Base-by-base conservation (phyloP, 2,797 vertebrate genomes). In the Brachyalestes nurse region DNA sequence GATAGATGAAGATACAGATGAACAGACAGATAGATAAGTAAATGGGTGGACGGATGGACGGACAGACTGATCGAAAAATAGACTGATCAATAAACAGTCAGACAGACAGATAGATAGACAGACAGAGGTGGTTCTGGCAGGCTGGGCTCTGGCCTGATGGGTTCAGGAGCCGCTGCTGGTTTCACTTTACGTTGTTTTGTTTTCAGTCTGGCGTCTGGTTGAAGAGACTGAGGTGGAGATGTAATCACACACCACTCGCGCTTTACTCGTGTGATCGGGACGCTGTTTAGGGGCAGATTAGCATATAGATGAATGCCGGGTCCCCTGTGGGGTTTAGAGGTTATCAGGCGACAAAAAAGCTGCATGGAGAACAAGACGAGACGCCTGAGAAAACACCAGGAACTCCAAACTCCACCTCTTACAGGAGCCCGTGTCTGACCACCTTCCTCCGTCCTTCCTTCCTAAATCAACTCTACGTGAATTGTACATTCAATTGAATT, bases 281-380 rank as follows among this genome's bases (percentile, higher is more conserved):
- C 17, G 23, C 19, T 73, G 51, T 80, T 74, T 28, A 66, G 61
- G 40, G 8, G 1, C 6, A 19, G 78, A 79, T 80, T 80, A 66
- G 78, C 78, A 80, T 80, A 73, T 74, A 65, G 71, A 80, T 80
- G 78, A 62, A 47, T 57, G 64, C 51, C 16, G 17, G 34, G 60
- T 49, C 40, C 57, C 5, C 19, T 8, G 40, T 21, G 38, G 38
- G 34, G 57, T 55, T 21, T 38, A 40, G 45, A 49, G 45, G 70
- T 78, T 62, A 61, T 51, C 67, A 23, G 67, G 14, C 16, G 60
- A 79, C 61, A 57, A 45, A 58, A 21, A 73, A 64, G 40, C 6
- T 3, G 49, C 28, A 47, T 16, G 17, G 40, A 74, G 74, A 58
- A 66, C 17, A n/a, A 58, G 42, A 38, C 34, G 1, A 61, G 66